Base-by-base conservation (phyloP, 2,113 vertebrate genomes). In the Puntigrus tetrazona region DNA sequence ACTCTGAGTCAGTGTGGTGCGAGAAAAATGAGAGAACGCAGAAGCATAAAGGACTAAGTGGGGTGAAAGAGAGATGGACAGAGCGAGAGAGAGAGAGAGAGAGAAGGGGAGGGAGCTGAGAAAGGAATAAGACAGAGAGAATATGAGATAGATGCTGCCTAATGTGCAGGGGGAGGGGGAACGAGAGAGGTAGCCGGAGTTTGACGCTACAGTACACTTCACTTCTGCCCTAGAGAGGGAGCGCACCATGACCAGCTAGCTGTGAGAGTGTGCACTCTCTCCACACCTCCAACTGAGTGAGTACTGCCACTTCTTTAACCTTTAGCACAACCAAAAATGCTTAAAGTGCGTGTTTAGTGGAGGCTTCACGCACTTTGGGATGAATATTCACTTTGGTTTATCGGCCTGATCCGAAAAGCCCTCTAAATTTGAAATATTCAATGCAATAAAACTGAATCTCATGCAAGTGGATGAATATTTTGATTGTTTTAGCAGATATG, bases 201-300 rank as follows among this genome's bases (percentile, higher is more conserved):
- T 81, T 72, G 85, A 92, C 41, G 86, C 91, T 91, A 92, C 93
- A 93, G 90, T 91, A 89, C 90, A 92, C 92, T 92, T 92, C 89
- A 94, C 89, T 94, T 89, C 92, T 92, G 89, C 89, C 91, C 92
- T 83, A 80, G 91, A 94, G 91, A 93, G 90, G 45, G 81, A 86
- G 88, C 87, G 83, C 92, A 93, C 89, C 92, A 95, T 94, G 94
- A 89, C 90, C 90, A 92, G 89, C 87, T 93, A 93, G 88, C 91
- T 83, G 91, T 90, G 86, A 87, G 89, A 85, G 90, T 88, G 89
- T 91, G 91, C 87, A 87, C 82, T 84, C 91, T 93, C 91, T 92
- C 92, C 92, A 87, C 27, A 91, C 92, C 91, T 93, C 92, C 91
- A 90, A 92, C 91, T 86, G 92, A 94, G 94, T 95, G 87, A 95